Evolutionary conservation across 2,113 vertebrate species (phyloP), one percentile per base, ranked within the genome.

Genomic region (Cyprinodon tularosa): DNA sequence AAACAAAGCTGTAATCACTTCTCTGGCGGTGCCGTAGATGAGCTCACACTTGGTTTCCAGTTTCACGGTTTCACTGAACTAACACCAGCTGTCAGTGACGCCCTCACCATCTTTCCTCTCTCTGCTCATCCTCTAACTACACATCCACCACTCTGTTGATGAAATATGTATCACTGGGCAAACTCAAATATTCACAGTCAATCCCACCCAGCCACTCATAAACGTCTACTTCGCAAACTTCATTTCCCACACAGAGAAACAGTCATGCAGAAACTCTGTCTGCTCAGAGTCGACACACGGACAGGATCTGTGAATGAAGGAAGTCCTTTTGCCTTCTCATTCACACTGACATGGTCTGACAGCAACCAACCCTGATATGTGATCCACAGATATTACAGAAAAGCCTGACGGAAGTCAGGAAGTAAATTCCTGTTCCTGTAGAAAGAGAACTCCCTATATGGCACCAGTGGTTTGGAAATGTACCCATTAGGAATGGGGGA

Each of bases 81-180:
- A 7, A 50, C 47, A 3, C 77, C 14, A 36, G 61, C 64, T 37
- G 63, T 69, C 61, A 66, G 69, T 2, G 70, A 76, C 71, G 62
- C 37, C 7, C 69, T 45, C 48, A 29, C 47, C 65, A 29, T 76
- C 29, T 71, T 45, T 3, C 42, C 38, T 39, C 12, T 4, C 40
- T 68, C 45, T 48, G 68, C 8, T n/a, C 0, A 4, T 68, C 68
- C 47, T 78, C 72, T 7, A 40, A 76, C 68, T 38, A 40, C 72
- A 38, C 64, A 65, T 78, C 50, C 29, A 38, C 44, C 39, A 22
- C 45, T 44, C 29, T 36, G 15, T 66, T 65, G 20, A 50, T 78
- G 12, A 78, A 81, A 85, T 66, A 85, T 71, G 42, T 4, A 85
- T 64, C 80, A 20, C 38, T n/a, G 40, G 69, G 62, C 53, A 29